Base-by-base conservation (phyloP, 2,797 vertebrate species). In the Pseudopleuronectes americanus region DNA sequence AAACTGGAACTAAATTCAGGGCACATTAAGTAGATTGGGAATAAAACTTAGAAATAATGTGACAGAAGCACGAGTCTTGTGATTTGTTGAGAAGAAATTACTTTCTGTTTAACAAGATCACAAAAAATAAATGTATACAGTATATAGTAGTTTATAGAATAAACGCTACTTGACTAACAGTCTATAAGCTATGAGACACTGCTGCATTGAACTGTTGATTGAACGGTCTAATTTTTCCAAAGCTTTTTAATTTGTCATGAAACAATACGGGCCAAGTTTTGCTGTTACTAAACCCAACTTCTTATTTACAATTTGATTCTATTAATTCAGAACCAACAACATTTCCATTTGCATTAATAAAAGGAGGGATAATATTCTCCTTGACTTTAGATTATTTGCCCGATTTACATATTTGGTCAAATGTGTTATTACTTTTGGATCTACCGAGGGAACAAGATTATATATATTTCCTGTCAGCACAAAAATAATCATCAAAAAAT, bases 101-200 rank as follows among this genome's bases (percentile, higher is more conserved):
- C 2, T 61, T 76, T 74, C 24, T 71, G 38, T 74, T 67, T 54
- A 54, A 8, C 38, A 54, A 54, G 8, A 56, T 24, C 52, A 57
- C 7, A 55, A 33, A 33, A 38, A 1, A n/a, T 19, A 22, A 14
- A 41, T 41, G 2, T 41, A 41, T 14, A 8, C 31, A 33, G 38
- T 41, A 41, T 14, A 13, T 41, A 41, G 10, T 14, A n/a, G n/a
- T 16, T 7, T 51, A 33, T 33, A 33, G 8, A 33, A 9, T 8
- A 33, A 8, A 33, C 8, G 9, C 8, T 33, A 2, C 8, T 33
- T 33, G 31, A 33, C 9, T 33, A 33, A 33, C 31, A 33, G 31
- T 33, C 31, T 33, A 33, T 33, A 33, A 33, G 2, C 9, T 10
- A 9, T 1, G 23, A 55, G 10, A 64, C 26, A 19, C 3, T 55